phyloP scores from a whole-genome alignment of 23 tunicate genomes.

The Halocynthia aurantium region DNA sequence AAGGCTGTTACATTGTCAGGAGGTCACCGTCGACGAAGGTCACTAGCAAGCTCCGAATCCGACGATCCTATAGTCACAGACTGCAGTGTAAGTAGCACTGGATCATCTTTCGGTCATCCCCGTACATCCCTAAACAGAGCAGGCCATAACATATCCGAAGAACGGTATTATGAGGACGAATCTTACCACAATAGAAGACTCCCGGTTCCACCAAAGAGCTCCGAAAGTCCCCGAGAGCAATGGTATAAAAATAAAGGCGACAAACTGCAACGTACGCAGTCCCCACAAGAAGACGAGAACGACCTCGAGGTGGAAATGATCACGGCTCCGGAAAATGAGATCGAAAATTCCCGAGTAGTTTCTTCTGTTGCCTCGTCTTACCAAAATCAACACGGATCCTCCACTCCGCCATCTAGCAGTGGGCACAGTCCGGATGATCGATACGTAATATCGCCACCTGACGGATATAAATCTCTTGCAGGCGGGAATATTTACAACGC shows the following conservation, averaged over 20 bases:
- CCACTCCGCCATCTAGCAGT: no score
- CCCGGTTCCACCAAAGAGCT: not conserved
- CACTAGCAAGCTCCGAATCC: constrained; percentile 69
- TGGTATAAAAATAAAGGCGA: not conserved
- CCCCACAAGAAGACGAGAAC: constrained; percentile 35
- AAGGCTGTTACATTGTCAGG: not conserved
- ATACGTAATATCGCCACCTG: no score
- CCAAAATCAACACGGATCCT: no score
- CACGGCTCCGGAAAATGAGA: constrained; percentile 19
- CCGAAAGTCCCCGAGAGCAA: not conserved
- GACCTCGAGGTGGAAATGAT: constrained; percentile 67
- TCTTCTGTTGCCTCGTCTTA: no score
- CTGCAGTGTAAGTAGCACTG: constrained; percentile 76
- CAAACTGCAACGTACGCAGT: constrained; percentile 27
- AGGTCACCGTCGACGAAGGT: constrained; percentile 17
- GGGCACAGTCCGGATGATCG: no score
- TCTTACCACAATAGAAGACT: not conserved
- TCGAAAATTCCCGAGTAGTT: no score
- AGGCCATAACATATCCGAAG: not conserved
- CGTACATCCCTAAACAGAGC: not conserved
- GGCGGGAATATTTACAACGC: no score
- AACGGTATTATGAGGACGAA: not conserved
- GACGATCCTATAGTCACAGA: constrained; percentile 84
- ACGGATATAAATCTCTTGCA: no score
- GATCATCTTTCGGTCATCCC: constrained; percentile 44